Evolutionary conservation across 1,140 invertebrate species (phyloP), one percentile per base, ranked within the genome.

Genomic region (Trinorchestia longiramus): DNA sequence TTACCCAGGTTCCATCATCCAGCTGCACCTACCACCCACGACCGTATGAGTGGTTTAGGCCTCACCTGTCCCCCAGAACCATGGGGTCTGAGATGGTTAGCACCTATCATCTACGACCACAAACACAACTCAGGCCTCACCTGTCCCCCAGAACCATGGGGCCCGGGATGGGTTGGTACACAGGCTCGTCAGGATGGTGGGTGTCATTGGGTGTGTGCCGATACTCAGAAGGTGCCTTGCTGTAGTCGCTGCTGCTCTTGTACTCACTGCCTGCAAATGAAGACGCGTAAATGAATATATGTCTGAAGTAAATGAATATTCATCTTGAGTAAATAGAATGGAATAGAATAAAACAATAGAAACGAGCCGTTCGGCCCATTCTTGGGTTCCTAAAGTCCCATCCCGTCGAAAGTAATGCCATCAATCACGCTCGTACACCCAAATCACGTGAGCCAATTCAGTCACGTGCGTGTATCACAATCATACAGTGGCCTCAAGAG

Each of bases 101-200:
- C 47, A 53, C 47, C 47, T n/a, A n/a, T n/a, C n/a, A n/a, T n/a
- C n/a, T n/a, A n/a, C n/a, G n/a, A n/a, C n/a, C 47, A 11, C 47
- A 53, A 53, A 19, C 15, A 23, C 36, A 11, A 15, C 62, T 28
- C 62, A 77, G 47, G 62, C 62, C 88, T 91, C 43, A 94, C 92
- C 92, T 94, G 92, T 94, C 92, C 40, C 92, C 92, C 36, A 94
- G 92, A 40, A 94, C 92, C 92, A 94, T 94, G 92, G 92, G 92
- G 36, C 92, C 92, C 23, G 92, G 92, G 15, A 94, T 94, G 44
- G 92, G 92, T 36, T 94, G 92, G 92, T 94, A 94, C 6, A 94
- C 92, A 15, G 92, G 92, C 44, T 94, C 92, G 43, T 94, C 92
- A 47, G 43, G 40, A 44, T 45, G 92, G 43, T 23, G 92, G 43